Percentiles rank a stretch among this genome's conserved stretches.
phyloP scores from a whole-genome alignment of 2,113 vertebrate genomes.

The Spheniscus mendiculus region DNA sequence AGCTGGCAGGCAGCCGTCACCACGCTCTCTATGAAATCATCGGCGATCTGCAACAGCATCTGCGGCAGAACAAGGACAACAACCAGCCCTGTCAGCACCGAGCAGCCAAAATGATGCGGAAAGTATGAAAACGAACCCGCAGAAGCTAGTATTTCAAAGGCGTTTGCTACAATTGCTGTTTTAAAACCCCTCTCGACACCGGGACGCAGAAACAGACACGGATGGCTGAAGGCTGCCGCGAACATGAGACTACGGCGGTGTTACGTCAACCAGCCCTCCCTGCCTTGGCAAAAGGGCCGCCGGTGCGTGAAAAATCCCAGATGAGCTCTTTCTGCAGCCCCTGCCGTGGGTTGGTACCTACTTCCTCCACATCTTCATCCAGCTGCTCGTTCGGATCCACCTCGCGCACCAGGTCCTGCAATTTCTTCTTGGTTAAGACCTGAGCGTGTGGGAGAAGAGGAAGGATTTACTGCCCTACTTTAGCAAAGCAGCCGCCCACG shows the following conservation, averaged over 20 bases:
- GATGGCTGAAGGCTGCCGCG: neutral
- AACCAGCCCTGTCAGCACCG: neutral
- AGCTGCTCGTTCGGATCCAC: conserved; percentile 98
- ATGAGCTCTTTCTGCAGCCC: neutral
- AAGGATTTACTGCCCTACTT: neutral
- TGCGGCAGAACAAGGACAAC: conserved; percentile 38
- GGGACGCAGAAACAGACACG: neutral
- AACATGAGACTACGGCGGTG: neutral
- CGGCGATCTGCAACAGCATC: conserved; percentile 98
- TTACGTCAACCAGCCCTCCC: neutral
- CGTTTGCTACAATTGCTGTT: neutral
- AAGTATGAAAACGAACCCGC: neutral
- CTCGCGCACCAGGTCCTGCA: conserved; percentile 97
- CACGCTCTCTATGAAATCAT: conserved; percentile 98
- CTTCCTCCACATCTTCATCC: conserved; percentile 98
- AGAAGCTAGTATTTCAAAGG: neutral
- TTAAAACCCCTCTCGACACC: neutral
- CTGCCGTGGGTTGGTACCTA: conserved; percentile 24
- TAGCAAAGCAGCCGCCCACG: neutral
- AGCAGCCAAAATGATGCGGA: fast-evolving
- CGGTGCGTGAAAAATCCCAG: fast-evolving
- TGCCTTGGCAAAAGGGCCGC: neutral
- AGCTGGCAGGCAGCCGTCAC: conserved; percentile 97
- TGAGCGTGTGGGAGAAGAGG: conserved; percentile 20
- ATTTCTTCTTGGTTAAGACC: conserved; percentile 97